Evolutionary conservation across 2,888 invertebrate genomes (phyloP).

Genomic region (Esperia sulphurella): DNA sequence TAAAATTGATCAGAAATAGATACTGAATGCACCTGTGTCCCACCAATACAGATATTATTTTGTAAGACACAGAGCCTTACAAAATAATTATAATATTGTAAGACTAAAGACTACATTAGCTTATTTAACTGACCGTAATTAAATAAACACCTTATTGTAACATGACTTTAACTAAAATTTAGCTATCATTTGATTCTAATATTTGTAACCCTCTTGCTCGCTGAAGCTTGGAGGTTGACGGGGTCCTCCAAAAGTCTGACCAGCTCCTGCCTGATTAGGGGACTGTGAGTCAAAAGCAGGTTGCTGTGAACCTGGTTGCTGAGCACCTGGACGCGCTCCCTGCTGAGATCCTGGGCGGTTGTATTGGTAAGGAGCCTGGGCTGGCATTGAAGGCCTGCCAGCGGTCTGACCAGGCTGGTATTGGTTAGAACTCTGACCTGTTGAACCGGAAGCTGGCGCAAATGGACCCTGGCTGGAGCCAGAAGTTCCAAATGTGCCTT

Average conservation of each 20-base stretch:
- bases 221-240: conserved; percentile 67
- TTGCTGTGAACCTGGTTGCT: not conserved
- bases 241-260: conserved; percentile 51
- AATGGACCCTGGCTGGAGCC: conserved; percentile 13
- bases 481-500: conserved; percentile 15
- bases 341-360: conserved; percentile 24
- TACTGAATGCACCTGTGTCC: no score
- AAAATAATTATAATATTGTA: no score
- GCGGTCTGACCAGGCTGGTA: conserved; percentile 13
- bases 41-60: no score
- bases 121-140: not conserved
- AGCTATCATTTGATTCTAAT: conserved; percentile 53
- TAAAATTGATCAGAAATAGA: no score
- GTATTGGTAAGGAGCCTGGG: conserved; percentile 31
- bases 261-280: conserved; percentile 18
- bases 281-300: conserved; percentile 2
- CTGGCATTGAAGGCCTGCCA: conserved; percentile 20
- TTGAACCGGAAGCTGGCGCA: conserved; percentile 2
- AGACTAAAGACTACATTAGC: no score
- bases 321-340: not conserved
- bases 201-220: conserved; percentile 67
- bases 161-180: conserved; percentile 19
- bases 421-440: conserved; percentile 4
- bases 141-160: conserved; percentile 9
- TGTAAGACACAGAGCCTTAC: no score